Evolutionary conservation across 1,140 invertebrate species (phyloP).

Genomic region (Harlomillsia oculata): DNA sequence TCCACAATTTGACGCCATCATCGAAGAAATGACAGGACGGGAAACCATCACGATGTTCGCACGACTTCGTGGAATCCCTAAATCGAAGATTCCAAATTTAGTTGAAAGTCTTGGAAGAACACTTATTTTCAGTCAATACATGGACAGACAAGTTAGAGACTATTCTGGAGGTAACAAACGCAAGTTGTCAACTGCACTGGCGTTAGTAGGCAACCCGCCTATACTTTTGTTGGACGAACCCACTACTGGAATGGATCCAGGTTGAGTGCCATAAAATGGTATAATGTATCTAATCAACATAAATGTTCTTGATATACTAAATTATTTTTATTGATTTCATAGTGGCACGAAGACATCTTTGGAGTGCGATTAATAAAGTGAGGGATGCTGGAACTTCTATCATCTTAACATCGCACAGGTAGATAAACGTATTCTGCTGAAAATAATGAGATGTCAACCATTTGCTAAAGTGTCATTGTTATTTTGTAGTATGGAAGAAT

Average conservation of each 20-base stretch:
- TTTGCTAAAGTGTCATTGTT: not conserved
- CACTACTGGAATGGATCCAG: constrained; percentile 59
- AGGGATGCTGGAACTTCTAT: constrained; percentile 58
- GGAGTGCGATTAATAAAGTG: constrained; percentile 57
- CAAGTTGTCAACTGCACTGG: constrained; percentile 86
- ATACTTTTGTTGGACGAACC: constrained; percentile 75
- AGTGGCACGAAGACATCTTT: constrained; percentile 65
- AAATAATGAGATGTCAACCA: not conserved
- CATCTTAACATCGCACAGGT: constrained; percentile 69
- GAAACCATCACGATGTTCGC: constrained; percentile 68
- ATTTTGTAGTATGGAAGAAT: constrained; percentile 46
- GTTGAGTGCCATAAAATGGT: not conserved
- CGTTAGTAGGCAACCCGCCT: constrained; percentile 78
- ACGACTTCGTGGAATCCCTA: constrained; percentile 59
- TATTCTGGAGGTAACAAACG: constrained; percentile 87
- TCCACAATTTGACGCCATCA: constrained; percentile 72
- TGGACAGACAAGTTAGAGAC: constrained; percentile 44
- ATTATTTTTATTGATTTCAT: not conserved
- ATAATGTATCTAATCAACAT: not conserved
- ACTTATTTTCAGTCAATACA: constrained; percentile 39
- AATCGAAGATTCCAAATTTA: constrained; percentile 38
- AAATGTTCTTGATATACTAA: not conserved
- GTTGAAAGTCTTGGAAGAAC: constrained; percentile 39
- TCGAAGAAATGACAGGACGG: constrained; percentile 65
- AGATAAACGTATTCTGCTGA: not conserved